Evolutionary conservation across 92 coral and sea anemone genomes (phyloP), one percentile per base, ranked within the genome.

Genomic region (Porites divaricata): DNA sequence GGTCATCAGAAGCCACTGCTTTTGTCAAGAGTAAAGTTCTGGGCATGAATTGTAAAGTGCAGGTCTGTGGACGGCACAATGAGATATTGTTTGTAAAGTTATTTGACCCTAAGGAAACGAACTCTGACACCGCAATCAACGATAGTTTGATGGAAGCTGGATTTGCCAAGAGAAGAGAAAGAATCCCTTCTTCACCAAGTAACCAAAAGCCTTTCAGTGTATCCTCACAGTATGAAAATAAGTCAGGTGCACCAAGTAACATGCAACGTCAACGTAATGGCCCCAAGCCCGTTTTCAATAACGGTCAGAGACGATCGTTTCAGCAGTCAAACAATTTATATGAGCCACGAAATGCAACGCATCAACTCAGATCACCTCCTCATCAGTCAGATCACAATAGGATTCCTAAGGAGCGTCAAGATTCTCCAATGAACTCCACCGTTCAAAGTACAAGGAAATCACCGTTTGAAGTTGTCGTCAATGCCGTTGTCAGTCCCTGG

Each of bases 391-490:
- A 21, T 51, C n/a, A 71, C 65, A 59, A 56, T 25, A 10, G 70
- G 56, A 68, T 19, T 53, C 28, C 19, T 48, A 70, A 17, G 77
- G 58, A 71, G 26, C 69, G 22, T 9, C 19, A 28, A 53, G 78
- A 70, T 71, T 41, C 52, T 72, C n/a, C 20, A 12, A 58, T 52
- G 53, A 53, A 25, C 24, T 14, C 17, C 13, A 17, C 54, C n/a
- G 65, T 50, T 51, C 74, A 88, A 14, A 22, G 61, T 9, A 11
- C 4, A 20, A n/a, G 23, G 7, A 65, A 20, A 57, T 81, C 51
- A 13, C 70, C 89, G 10, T 95, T 95, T 80, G 90, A 93, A 76
- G 91, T 73, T 68, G 63, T 93, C 51, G 89, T 95, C 11, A 89
- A 87, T 62, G 95, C 95, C 75, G 75, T 91, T 58, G 75, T 80